phyloP scores from a whole-genome alignment of 1,140 invertebrate species.

The Drosophila littoralis region DNA sequence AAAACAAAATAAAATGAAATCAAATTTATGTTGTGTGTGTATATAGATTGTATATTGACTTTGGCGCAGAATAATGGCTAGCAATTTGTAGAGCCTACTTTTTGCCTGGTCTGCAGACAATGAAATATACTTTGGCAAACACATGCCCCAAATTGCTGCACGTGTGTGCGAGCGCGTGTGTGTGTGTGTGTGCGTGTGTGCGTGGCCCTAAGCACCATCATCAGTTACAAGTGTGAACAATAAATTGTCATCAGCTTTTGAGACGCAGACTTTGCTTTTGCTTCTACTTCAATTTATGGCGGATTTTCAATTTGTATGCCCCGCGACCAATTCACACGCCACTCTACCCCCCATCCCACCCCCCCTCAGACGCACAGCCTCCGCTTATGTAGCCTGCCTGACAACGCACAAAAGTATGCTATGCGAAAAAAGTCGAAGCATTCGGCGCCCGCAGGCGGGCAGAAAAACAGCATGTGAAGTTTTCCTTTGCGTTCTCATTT shows the following conservation, averaged over 20 bases:
- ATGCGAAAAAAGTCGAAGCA: conserved; percentile 30
- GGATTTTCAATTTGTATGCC: conserved; percentile 69
- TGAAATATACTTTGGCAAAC: conserved; percentile 72
- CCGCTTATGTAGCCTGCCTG: conserved; percentile 8
- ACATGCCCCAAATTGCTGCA: conserved; percentile 55
- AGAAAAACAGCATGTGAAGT: conserved; percentile 58
- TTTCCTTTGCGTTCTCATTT: conserved; percentile 49
- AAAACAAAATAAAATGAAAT: conserved; percentile 39
- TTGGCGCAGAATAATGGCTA: conserved; percentile 71
- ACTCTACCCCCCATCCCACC: background rate
- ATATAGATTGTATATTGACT: conserved; percentile 70
- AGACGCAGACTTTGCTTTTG: conserved; percentile 68
- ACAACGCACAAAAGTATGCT: conserved; percentile 65
- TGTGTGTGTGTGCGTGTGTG: conserved; percentile 29
- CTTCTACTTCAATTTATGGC: conserved; percentile 58
- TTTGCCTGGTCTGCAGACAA: conserved; percentile 58
- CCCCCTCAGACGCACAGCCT: background rate
- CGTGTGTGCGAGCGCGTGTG: conserved; percentile 32
- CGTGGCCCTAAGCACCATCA: conserved; percentile 74
- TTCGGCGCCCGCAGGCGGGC: background rate
- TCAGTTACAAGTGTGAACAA: conserved; percentile 83
- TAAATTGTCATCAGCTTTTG: conserved; percentile 80
- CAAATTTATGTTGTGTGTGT: conserved; percentile 38
- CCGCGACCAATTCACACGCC: conserved; percentile 37
- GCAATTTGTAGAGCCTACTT: conserved; percentile 74